Conservation (phyloP, 2,888 invertebrate genomes). For the Plemyria rubiginata region DNA sequence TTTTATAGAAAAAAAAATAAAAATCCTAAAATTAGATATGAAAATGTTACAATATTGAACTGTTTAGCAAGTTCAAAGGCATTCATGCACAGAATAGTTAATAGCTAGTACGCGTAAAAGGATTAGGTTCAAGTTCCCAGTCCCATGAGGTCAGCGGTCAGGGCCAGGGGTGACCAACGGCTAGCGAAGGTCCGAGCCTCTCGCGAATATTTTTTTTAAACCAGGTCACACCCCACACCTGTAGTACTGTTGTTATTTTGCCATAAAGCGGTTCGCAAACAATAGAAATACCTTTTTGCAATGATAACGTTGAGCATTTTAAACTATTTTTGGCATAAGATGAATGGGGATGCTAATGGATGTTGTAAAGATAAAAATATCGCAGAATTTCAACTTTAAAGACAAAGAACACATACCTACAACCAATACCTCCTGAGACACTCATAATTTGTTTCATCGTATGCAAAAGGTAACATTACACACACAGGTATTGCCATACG, state of each 20-base stretch:
- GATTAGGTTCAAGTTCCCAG: slow-evolving; percentile 73
- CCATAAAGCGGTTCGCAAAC: slow-evolving; percentile 23
- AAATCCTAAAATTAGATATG: no score
- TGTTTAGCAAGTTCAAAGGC: slow-evolving; percentile 57
- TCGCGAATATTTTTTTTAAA: slow-evolving; percentile 44
- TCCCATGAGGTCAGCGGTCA: slow-evolving; percentile 78
- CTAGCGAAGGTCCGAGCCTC: slow-evolving; percentile 50
- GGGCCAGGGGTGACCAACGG: slow-evolving; percentile 83
- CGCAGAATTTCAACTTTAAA: slow-evolving; percentile 30
- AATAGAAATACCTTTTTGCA: slow-evolving; percentile 44
- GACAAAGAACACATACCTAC: slow-evolving; percentile 34
- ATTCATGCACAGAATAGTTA: slow-evolving; percentile 25
- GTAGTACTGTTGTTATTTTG: slow-evolving; percentile 44
- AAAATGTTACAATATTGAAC: not conserved
- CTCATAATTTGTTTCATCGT: not conserved
- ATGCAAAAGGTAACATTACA: no score
- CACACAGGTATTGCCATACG: slow-evolving; percentile 6
- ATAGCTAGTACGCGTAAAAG: slow-evolving; percentile 21
- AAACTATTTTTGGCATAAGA: slow-evolving; percentile 39
- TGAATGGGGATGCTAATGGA: slow-evolving; percentile 40
- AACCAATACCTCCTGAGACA: not conserved
- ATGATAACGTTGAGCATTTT: slow-evolving; percentile 34
- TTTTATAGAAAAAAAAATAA: no score
- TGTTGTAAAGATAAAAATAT: slow-evolving; percentile 47
- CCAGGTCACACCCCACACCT: slow-evolving; percentile 57